Conservation (phyloP, 2,113 vertebrate genomes). For the Bungarus multicinctus region DNA sequence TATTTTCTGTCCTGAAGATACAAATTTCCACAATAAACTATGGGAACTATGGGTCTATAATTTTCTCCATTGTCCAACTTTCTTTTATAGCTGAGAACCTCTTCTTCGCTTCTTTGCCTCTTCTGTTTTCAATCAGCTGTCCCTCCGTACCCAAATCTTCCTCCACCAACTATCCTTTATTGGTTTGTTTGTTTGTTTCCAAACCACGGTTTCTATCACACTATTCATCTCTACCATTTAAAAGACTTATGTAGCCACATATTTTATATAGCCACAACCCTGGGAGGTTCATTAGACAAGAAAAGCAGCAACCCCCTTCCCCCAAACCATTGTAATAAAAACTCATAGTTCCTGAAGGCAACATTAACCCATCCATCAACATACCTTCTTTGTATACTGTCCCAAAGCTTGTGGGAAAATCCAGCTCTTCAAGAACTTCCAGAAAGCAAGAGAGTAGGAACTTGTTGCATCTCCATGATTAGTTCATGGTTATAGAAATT, state of each 20-base stretch:
- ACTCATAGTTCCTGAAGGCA: neutral
- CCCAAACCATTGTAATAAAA: neutral
- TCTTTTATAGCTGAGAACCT: neutral
- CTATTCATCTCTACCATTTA: neutral
- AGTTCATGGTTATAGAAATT: neutral
- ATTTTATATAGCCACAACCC: too few relatives aligned
- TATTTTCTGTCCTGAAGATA: neutral
- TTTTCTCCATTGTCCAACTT: too few relatives aligned
- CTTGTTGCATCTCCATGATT: neutral
- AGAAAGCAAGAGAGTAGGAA: neutral
- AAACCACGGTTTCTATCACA: neutral
- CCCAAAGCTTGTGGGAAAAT: neutral
- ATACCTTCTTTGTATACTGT: neutral
- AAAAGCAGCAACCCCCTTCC: neutral
- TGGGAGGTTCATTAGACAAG: neutral
- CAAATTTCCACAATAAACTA: too few relatives aligned
- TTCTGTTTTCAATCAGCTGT: too few relatives aligned
- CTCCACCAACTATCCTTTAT: neutral
- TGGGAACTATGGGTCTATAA: neutral
- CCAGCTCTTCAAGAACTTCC: neutral
- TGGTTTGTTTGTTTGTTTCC: too few relatives aligned
- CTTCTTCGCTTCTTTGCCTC: neutral
- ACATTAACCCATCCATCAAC: neutral
- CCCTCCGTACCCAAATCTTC: neutral
- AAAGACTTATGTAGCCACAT: neutral